Base-by-base conservation (phyloP, 2,888 invertebrate species). In the Palloptera scutellata region DNA sequence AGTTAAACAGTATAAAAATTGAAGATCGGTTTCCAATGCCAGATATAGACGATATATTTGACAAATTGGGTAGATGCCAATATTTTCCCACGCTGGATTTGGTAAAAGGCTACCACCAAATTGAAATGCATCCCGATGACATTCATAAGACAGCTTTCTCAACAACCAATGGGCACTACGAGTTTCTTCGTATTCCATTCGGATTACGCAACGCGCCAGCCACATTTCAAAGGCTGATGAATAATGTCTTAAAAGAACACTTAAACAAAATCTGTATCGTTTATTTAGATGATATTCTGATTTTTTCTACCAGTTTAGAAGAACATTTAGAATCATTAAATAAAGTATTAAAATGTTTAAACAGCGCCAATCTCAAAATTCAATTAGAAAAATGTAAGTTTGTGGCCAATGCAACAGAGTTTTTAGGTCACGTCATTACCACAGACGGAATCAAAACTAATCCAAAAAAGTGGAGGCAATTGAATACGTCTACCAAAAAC, bases 141-240 rank as follows among this genome's bases (percentile, higher is more conserved):
- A 48, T 48, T 11, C 48, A 5, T 15, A 48, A 48, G 15, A 48
- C 48, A 48, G 48, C 48, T 9, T 48, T 48, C 10, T 48, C 48
- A 5, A 48, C 48, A 48, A 5, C 3, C 5, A 52, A 52, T 20
- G 65, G 65, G 1, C 51, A 59, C 10, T 65, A 42, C 30, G 20
- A 55, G 15, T 63, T 67, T 48, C 58, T 55, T 6, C n/a, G 67
- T 8, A 17, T 66, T 13, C 57, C 67, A 4, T 67, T 67, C 45
- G 63, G 58, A 8, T 62, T 67, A 13, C 61, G 54, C 43, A 57
- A 57, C 1, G 67, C 62, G 1, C 62, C 58, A 10, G 67, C 57
- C 52, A 52, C 62, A 12, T 63, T 67, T 54, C 59, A 62, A 43
- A 20, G 51, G 10, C 51, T 61, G 30, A 66, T 66, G 6, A 30